phyloP scores from a whole-genome alignment of 2,888 invertebrate genomes.

The Diarsia mendica region DNA sequence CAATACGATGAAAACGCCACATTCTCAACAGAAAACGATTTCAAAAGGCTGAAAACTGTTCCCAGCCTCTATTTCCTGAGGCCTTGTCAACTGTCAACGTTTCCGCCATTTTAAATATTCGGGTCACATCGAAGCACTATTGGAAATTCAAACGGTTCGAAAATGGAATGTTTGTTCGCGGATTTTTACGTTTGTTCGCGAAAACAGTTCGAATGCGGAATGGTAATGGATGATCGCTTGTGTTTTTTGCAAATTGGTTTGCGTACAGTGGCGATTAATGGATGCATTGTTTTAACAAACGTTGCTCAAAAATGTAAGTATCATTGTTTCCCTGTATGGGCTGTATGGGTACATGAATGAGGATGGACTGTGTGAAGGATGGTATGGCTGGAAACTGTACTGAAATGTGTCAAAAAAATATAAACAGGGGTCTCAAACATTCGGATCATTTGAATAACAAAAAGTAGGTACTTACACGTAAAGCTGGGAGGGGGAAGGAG shows the following conservation, averaged over 20 bases:
- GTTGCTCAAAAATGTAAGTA: neutral
- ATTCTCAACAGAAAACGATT: conserved; percentile 10
- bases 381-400: neutral
- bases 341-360: neutral
- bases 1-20: conserved; percentile 16
- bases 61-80: conserved; percentile 40
- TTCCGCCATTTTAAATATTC: conserved; percentile 38
- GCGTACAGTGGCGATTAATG: neutral
- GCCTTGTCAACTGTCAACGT: conserved; percentile 38
- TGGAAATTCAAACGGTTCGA: conserved; percentile 34
- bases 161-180: conserved; percentile 28
- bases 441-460: too few relatives aligned
- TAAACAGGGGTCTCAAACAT: too few relatives aligned
- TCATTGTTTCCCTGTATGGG: too few relatives aligned
- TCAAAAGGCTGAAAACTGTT: conserved; percentile 29
- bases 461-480: too few relatives aligned
- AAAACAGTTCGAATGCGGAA: conserved; percentile 7
- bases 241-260: neutral
- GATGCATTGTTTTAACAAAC: neutral
- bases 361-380: neutral
- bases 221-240: neutral
- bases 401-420: too few relatives aligned
- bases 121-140: conserved; percentile 25
- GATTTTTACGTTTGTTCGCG: neutral
- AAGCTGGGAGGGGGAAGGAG: too few relatives aligned